phyloP scores from a whole-genome alignment of 2,113 vertebrate species.

The Indri indri region DNA sequence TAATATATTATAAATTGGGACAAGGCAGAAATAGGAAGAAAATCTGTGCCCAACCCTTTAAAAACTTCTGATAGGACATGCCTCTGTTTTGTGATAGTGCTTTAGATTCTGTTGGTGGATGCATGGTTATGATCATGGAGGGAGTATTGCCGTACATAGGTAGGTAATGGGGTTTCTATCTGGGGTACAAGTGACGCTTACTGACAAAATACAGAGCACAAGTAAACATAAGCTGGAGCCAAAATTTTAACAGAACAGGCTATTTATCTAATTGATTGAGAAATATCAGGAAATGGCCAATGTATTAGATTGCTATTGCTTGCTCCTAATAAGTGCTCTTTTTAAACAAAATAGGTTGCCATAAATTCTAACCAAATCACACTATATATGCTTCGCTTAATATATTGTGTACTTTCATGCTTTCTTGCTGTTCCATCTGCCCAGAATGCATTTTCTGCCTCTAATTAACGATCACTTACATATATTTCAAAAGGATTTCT shows the following conservation, averaged over 20 bases:
- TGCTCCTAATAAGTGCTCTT: not conserved
- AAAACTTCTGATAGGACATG: not conserved
- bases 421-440: not conserved
- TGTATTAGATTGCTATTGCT: not conserved
- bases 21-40: not conserved
- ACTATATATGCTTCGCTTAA: not conserved
- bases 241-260: not conserved
- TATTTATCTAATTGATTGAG: not conserved
- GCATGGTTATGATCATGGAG: not conserved
- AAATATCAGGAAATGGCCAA: not conserved
- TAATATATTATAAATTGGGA: not conserved
- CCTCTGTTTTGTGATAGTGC: not conserved
- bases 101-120: not conserved
- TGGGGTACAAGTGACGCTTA: not conserved
- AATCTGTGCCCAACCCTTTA: not conserved
- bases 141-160: not conserved
- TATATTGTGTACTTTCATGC: not conserved
- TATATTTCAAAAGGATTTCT: not conserved
- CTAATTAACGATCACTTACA: not conserved
- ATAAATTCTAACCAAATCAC: not conserved
- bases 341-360: not conserved
- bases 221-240: not conserved
- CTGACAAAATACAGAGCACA: not conserved
- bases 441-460: not conserved
- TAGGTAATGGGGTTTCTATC: not conserved